phyloP scores from a whole-genome alignment of 2,113 vertebrate species.

The Epinephelus fuscoguttatus region DNA sequence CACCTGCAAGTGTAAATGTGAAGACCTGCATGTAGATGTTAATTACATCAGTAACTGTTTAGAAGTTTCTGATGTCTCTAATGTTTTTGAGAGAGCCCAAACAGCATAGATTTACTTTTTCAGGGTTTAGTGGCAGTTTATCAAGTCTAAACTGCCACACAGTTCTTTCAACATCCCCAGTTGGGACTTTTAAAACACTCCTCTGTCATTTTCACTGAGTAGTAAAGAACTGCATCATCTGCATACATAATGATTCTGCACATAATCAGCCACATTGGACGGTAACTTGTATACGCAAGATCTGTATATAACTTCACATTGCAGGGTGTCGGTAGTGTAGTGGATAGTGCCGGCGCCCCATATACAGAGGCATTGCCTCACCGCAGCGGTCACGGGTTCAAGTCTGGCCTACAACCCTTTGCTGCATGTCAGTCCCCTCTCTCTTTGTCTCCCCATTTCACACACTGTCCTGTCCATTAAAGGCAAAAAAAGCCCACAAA shows the following conservation, averaged over 20 bases:
- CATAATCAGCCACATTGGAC: neutral
- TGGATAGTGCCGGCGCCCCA: too few species aligned
- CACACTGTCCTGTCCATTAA: too few species aligned
- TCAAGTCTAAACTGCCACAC: neutral
- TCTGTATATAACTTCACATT: neutral
- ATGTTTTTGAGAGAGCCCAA: neutral
- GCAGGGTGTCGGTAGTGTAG: too few species aligned
- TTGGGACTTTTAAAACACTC: too few species aligned
- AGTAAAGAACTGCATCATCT: neutral
- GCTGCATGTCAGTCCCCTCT: too few species aligned
- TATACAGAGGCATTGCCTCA: too few species aligned
- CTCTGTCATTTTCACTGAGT: neutral
- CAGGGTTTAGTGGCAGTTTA: neutral
- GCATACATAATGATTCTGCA: neutral
- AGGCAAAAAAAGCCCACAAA: too few species aligned
- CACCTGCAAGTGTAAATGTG: neutral
- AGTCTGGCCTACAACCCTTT: fast-evolving
- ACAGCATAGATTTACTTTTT: neutral
- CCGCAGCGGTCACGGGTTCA: too few species aligned
- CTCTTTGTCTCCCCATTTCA: too few species aligned
- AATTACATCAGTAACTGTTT: neutral
- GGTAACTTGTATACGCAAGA: neutral
- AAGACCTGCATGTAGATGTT: neutral
- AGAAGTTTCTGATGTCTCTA: neutral
- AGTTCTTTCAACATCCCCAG: neutral